A percentile compares a stretch with the other conserved stretches of the same genome.
Conservation (phyloP, 2,113 vertebrate genomes). For the Ptyas mucosa region DNA sequence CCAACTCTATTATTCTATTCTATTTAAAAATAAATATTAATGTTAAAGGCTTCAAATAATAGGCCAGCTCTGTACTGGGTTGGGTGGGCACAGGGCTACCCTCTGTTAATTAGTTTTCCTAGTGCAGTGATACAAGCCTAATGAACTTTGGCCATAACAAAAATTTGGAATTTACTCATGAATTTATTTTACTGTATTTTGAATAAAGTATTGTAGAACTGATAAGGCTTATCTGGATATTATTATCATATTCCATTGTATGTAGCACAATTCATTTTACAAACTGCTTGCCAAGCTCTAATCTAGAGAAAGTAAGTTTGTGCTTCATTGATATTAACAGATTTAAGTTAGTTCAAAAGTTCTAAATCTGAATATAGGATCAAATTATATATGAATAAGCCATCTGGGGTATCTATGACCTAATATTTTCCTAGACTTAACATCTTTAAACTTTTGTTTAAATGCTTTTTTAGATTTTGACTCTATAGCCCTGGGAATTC, state of each 20-base stretch:
- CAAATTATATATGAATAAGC: neutral
- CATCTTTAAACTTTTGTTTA: neutral
- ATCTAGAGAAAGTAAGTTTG: neutral
- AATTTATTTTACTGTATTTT: neutral
- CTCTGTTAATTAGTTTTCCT: neutral
- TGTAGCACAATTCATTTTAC: neutral
- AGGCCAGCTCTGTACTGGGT: neutral
- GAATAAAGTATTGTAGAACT: neutral
- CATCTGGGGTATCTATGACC: neutral
- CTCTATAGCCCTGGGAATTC: neutral
- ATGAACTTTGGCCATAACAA: neutral
- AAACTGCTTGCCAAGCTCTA: neutral
- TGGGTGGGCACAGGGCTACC: neutral
- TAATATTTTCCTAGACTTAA: neutral
- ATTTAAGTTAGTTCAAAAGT: neutral
- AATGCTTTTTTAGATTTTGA: neutral
- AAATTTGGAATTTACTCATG: neutral
- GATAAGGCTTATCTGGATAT: neutral
- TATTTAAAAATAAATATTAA: neutral
- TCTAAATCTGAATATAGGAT: neutral
- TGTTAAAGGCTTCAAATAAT: neutral
- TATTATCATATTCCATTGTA: neutral
- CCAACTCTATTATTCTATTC: no score
- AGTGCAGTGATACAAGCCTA: neutral
- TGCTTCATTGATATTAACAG: neutral